Base-by-base conservation (phyloP, 2,888 invertebrate species). In the Pammene aurita region DNA sequence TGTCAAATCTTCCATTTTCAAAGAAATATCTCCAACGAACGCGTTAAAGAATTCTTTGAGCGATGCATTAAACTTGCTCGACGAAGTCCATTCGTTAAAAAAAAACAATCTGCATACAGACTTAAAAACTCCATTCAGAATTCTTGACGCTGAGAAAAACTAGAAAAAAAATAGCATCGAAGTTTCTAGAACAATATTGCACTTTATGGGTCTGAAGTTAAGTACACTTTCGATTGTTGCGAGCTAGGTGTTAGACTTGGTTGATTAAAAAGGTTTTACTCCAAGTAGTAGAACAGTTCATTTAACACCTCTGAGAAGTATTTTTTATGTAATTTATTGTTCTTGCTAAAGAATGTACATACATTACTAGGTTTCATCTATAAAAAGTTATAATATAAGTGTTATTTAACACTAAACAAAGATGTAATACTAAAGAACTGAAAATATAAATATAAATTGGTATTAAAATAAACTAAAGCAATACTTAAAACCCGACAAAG, bases 51-150 rank as follows among this genome's bases (percentile, higher is more conserved):
- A 50, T 38, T 13, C 61, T 13, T 61, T 16, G 46, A 7, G 6
- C 14, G 10, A 48, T 60, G 35, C 60, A 60, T 46, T 46, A 60
- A 60, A 46, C 46, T 34, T 61, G 6, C 54, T 48, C 48, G 10
- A 11, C 38, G 5, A 58, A 34, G 56, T 50, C 60, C 48, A 48
- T 58, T 50, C 14, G 9, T 34, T 42, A 11, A 52, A 42, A 38
- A 46, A 56, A 65, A 66, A 58, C 48, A 66, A 52, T 16, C 16
- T 66, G 66, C 44, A 66, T 48, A 38, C 42, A 57, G 60, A 60
- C 58, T 66, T 61, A 46, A 11, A 52, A 50, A 52, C 62, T 52
- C 26, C 50, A 35, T 48, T 46, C 48, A 48, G 52, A 34, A 60
- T 46, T 67, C 46, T 38, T 46, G 44, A 34, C 61, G 61, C 50